Base-by-base conservation (phyloP, 2,888 invertebrate species). In the Onchidella celtica region DNA sequence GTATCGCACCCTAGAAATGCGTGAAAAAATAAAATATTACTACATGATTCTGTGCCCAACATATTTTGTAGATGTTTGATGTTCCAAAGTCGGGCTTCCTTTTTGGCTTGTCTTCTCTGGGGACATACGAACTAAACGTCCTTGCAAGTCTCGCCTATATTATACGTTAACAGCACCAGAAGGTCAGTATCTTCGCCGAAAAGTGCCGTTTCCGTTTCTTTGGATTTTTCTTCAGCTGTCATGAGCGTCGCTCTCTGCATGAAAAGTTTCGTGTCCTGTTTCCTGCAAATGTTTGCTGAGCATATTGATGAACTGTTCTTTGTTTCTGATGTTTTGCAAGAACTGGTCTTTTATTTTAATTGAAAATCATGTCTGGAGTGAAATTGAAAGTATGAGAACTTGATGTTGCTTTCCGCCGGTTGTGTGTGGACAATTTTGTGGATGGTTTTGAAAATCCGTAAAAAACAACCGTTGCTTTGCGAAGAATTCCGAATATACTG, bases 181-280 rank as follows among this genome's bases (percentile, higher is more conserved):
- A 85, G 34, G 72, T 86, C 86, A 3, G 85, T 86, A 66, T 88
- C 83, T 77, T 86, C 78, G 32, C 79, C 85, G 68, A 86, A 34
- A n/a, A 81, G 24, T n/a, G 21, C 47, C 27, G 11, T 17, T 21
- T 29, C 61, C 1, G 11, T 40, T n/a, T 86, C 79, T 61, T 21
- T 38, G 3, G 68, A 29, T 11, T 88, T 81, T 87, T 69, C 89
- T 88, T 1, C 85, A 73, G 24, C 83, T 3, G 70, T 89, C 90
- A n/a, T n/a, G n/a, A n/a, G 88, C 89, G 83, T 89, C 90, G 11
- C 81, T 84, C 11, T 40, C 27, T n/a, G 90, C 87, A 79, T 88
- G 86, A 2, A 75, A 32, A 11, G 79, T 69, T 47, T 29, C 36
- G 32, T 66, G 70, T 2, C 84, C 85, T 47, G 38, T 9, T 17